These are phyloP conservation scores for Acanthurus lineatus DNA, from an alignment of 2,797 vertebrate genomes.

Conservation along the genomic window DNA sequence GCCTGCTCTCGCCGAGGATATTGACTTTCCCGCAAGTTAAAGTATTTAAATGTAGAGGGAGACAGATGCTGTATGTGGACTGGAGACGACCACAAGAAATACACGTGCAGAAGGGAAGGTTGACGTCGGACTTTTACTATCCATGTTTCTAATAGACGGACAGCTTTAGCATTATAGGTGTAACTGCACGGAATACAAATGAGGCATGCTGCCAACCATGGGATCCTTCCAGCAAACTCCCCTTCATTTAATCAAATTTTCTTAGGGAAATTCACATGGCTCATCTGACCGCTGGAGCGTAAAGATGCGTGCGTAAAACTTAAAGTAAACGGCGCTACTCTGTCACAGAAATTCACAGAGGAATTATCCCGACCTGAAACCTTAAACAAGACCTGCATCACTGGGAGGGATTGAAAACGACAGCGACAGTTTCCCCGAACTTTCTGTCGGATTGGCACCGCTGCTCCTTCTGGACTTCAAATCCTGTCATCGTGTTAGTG, in stretches of 20 bases:
- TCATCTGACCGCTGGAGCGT: conserved; percentile 43
- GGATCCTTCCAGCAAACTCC: conserved; percentile 16
- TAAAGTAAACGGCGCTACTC: not conserved
- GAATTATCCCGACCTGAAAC: conserved; percentile 54
- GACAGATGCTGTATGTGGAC: conserved; percentile 77
- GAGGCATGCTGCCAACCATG: conserved; percentile 11
- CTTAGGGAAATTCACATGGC: conserved; percentile 14
- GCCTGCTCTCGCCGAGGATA: conserved; percentile 78
- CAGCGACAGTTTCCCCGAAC: conserved; percentile 58
- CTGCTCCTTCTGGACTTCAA: conserved; percentile 26
- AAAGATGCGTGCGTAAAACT: conserved; percentile 66
- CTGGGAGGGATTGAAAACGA: conserved; percentile 57
- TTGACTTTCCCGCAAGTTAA: conserved; percentile 84
- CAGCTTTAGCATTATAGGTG: conserved; percentile 51
- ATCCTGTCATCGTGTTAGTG: not conserved
- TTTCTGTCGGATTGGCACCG: conserved; percentile 57
- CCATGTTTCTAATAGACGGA: conserved; percentile 58
- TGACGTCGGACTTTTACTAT: conserved; percentile 79
- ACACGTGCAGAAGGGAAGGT: conserved; percentile 81
- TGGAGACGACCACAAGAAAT: conserved; percentile 80
- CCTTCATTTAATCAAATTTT: not conserved
- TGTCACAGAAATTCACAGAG: conserved; percentile 27
- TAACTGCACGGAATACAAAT: conserved; percentile 47
- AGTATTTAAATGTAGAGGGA: conserved; percentile 83
- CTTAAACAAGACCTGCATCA: conserved; percentile 22